These are phyloP conservation scores for Hoplodrina blanda DNA, from an alignment of 2,888 invertebrate genomes.

Conservation along the genomic window DNA sequence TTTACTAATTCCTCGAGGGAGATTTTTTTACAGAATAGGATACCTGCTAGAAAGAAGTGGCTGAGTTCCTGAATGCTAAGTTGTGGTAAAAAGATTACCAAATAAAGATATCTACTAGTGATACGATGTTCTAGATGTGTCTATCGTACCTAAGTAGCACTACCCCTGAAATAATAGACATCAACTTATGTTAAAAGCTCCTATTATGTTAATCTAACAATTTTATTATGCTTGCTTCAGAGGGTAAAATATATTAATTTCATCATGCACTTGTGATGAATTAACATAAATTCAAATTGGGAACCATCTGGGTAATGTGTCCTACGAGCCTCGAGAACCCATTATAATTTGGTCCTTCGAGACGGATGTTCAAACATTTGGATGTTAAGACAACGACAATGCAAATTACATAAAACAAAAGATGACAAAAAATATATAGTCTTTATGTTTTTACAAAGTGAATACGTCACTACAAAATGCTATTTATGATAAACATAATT, in stretches of 20 bases:
- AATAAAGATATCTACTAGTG: no score
- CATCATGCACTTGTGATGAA: background rate
- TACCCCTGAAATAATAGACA: background rate
- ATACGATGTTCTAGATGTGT: background rate
- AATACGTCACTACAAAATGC: constrained; percentile 46
- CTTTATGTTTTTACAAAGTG: background rate
- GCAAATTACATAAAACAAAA: constrained; percentile 17
- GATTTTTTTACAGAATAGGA: no score
- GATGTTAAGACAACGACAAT: constrained; percentile 12
- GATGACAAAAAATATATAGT: background rate
- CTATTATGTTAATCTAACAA: background rate
- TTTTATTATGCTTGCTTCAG: background rate
- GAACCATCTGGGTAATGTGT: background rate
- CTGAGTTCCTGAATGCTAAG: no score
- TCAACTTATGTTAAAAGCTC: no score
- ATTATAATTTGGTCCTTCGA: constrained; percentile 16
- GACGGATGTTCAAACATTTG: constrained; percentile 19
- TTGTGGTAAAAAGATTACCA: no score
- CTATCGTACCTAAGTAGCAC: background rate
- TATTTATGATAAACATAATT: constrained; percentile 60
- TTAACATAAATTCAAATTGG: background rate
- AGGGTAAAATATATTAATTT: background rate
- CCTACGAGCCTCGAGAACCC: background rate
- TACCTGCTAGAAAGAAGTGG: no score
- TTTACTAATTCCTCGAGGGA: no score